Evolutionary conservation across 2,888 invertebrate genomes (phyloP).

Genomic region (Schrankia costaestrigalis): DNA sequence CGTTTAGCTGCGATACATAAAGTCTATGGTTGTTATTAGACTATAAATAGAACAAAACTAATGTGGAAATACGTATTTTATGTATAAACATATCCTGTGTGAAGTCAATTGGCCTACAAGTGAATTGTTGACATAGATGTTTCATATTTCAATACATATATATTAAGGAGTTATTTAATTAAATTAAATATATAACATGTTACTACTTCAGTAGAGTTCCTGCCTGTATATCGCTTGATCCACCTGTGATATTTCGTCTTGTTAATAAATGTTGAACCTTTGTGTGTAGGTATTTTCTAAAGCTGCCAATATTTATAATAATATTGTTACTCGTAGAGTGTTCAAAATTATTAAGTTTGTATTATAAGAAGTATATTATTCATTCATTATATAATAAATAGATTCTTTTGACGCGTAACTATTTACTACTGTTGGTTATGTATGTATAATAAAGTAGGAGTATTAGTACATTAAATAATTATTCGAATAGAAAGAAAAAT

Average conservation of each 20-base stretch:
- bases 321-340: slow-evolving; percentile 51
- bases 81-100: slow-evolving; percentile 57
- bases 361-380: slow-evolving; percentile 36
- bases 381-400: slow-evolving; percentile 15
- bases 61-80: slow-evolving; percentile 51
- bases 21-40: slow-evolving; percentile 50
- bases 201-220: slow-evolving; percentile 67
- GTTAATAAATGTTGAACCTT: slow-evolving; percentile 51
- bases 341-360: slow-evolving; percentile 41
- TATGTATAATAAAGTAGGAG: slow-evolving; percentile 19
- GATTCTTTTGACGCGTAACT: slow-evolving; percentile 31
- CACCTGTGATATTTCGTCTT: slow-evolving; percentile 74
- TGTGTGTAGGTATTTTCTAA: slow-evolving; percentile 47
- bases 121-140: slow-evolving; percentile 56
- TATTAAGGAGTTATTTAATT: slow-evolving; percentile 40
- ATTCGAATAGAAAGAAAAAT: slow-evolving; percentile 13
- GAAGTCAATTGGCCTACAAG: slow-evolving; percentile 61
- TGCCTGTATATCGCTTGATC: slow-evolving; percentile 74
- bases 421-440: slow-evolving; percentile 27
- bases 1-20: slow-evolving; percentile 48
- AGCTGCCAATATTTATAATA: slow-evolving; percentile 56
- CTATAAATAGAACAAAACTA: slow-evolving; percentile 41
- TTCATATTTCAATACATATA: slow-evolving; percentile 41
- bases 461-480: slow-evolving; percentile 5
- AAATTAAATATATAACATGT: slow-evolving; percentile 44